Evolutionary conservation across 2,888 invertebrate genomes (phyloP), one percentile per base, ranked within the genome.

Genomic region (Lochmaea capreae): DNA sequence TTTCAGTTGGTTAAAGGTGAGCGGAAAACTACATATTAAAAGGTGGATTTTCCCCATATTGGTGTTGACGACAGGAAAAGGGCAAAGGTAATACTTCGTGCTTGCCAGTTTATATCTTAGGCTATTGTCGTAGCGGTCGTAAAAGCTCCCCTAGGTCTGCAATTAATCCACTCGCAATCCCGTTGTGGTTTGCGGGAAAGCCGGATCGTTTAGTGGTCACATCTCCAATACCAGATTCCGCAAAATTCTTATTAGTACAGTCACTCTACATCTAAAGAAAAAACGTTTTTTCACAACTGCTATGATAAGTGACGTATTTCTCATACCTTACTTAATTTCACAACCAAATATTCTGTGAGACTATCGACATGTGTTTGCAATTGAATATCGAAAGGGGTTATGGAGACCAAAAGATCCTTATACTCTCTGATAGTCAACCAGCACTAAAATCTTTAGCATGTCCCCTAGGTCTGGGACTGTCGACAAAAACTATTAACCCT

Each of bases 101-200:
- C 81, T 75, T 26, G 59, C 70, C 81, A 81, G 83, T 84, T 84
- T 84, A 84, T 84, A 83, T 83, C 84, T 81, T 77, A 80, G 80
- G 81, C 84, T 83, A 85, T 86, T 85, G 85, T 85, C 84, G 83
- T 79, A 81, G 80, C 79, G 79, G 79, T 80, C 77, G 83, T 84
- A 85, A 86, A 85, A 81, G 85, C 79, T 84, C 85, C 85, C 85
- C 79, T 78, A 82, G 84, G 86, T 80, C 84, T 82, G 83, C 84
- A 86, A 86, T 86, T 85, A 86, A 86, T 86, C 85, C 85, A 83
- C 80, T 81, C 76, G 81, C 83, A 83, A 84, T 83, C 84, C 85
- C 79, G 80, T 79, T 78, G 81, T 79, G 80, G 84, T 83, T 83
- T 81, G 83, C 78, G 84, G 83, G 80, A 81, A 83, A 83, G 81